Base-by-base conservation (phyloP, 2,888 invertebrate genomes). In the Caenorhabditis afra region DNA sequence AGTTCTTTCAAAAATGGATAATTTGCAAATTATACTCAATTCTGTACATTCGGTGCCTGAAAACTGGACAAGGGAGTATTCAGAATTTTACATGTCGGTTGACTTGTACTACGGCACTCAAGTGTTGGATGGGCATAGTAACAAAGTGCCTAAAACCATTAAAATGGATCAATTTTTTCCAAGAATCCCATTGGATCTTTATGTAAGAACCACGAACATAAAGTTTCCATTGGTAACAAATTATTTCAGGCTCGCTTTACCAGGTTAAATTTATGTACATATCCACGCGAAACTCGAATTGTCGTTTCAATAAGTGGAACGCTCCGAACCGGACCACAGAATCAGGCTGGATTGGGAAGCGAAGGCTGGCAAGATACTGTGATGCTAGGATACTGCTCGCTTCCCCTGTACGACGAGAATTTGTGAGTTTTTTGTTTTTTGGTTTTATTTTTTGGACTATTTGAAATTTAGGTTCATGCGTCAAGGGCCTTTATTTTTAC, bases 1-100 rank as follows among this genome's bases (percentile, higher is more conserved):
- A 79, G 88, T 91, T 12, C 85, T 88, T 4, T 81, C 83, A 4
- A 79, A 88, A 11, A 86, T 83, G 53, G 91, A 91, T 57, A 88
- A 85, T 44, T 84, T 91, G 62, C 88, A 91, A 59, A 86, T 91
- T 3, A 90, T 91, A 73, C 86, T 92, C 12, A 91, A 91, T 49
- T 90, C 88, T 1, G 37, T 89, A 8, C 89, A 90, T 73, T 89
- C 88, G 22, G 20, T 90, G 23, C 87, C 88, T 0, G 74, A 79
- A 1, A 67, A 81, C 8, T 90, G 90, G 90, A 49, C 66, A 4
- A 77, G 80, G 41, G 71, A 81, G 11, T 84, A 75, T 55, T 62
- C 71, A 0, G 83, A 84, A 39, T 87, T 85, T 58, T 85, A 82
- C 23, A 70, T 87, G 50, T 81, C 86, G 12, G 83, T 85, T 11